These are phyloP conservation scores for Cotesia congregata DNA, from an alignment of 2,888 invertebrate species.

Conservation along the genomic window DNA sequence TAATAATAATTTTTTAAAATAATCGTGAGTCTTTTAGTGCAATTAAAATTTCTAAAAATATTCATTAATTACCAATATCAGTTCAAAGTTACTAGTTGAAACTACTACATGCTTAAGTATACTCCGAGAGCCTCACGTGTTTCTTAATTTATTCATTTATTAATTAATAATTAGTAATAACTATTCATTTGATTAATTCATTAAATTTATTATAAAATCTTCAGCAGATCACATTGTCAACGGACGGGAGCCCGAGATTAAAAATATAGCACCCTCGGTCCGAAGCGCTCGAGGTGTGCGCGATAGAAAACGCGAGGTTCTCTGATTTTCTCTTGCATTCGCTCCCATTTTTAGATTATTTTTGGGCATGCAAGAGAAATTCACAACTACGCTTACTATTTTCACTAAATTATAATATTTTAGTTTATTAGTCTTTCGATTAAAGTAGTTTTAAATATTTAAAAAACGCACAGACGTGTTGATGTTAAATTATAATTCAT, in stretches of 20 bases:
- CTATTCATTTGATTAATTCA: no score
- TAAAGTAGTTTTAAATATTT: no score
- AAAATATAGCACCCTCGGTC: no score
- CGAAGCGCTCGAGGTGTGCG: no score
- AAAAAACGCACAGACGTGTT: no score
- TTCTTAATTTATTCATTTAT: not conserved
- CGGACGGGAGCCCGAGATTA: not conserved
- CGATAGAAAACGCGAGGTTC: not conserved
- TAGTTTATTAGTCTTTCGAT: no score
- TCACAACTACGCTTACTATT: not conserved
- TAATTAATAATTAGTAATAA: not conserved
- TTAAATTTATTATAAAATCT: no score
- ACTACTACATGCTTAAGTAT: not conserved
- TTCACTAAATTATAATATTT: not conserved
- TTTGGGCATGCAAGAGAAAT: not conserved
- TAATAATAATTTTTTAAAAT: constrained; percentile 12
- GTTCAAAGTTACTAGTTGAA: not conserved
- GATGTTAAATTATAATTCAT: no score
- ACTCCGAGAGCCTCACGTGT: no score
- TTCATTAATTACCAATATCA: not conserved
- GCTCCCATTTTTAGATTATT: not conserved
- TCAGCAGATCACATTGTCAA: no score
- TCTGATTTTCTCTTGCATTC: not conserved
- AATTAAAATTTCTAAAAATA: constrained; percentile 29
- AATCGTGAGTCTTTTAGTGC: constrained; percentile 33